These are phyloP conservation scores for Agonum fuliginosum DNA, from an alignment of 2,888 invertebrate species.

Conservation along the genomic window DNA sequence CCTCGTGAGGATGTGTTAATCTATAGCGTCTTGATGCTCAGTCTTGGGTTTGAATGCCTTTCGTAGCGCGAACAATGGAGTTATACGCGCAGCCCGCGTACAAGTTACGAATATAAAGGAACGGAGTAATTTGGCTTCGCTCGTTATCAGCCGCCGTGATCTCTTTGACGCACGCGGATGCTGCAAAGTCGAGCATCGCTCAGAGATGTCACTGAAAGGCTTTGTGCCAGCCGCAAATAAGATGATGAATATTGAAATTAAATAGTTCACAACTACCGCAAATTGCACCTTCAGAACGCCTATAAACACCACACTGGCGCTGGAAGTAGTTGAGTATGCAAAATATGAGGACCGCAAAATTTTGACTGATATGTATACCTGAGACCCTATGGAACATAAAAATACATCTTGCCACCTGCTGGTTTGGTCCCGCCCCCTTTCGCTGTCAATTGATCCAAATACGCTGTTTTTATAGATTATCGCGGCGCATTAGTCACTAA, in stretches of 20 bases:
- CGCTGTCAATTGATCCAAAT: too few species aligned
- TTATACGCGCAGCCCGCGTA: constrained; percentile 66
- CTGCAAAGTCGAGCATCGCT: constrained; percentile 21
- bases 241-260: background rate
- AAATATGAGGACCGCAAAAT: too few species aligned
- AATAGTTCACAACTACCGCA: constrained; percentile 8
- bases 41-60: constrained; percentile 45
- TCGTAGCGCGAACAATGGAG: constrained; percentile 68
- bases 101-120: constrained; percentile 69
- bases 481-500: too few species aligned
- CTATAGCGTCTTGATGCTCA: constrained; percentile 50
- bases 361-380: too few species aligned
- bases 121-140: constrained; percentile 69
- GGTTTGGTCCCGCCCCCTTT: too few species aligned
- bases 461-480: too few species aligned
- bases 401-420: too few species aligned
- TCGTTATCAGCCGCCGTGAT: constrained; percentile 68
- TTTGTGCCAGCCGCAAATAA: background rate
- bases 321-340: too few species aligned
- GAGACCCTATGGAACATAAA: too few species aligned
- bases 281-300: too few species aligned
- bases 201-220: background rate
- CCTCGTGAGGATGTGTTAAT: constrained; percentile 57
- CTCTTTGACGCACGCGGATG: constrained; percentile 67
- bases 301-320: too few species aligned